Percentiles rank a stretch among this genome's conserved stretches.
Conservation (phyloP, 2,113 vertebrate genomes). For the Notarius lentiginosus region DNA sequence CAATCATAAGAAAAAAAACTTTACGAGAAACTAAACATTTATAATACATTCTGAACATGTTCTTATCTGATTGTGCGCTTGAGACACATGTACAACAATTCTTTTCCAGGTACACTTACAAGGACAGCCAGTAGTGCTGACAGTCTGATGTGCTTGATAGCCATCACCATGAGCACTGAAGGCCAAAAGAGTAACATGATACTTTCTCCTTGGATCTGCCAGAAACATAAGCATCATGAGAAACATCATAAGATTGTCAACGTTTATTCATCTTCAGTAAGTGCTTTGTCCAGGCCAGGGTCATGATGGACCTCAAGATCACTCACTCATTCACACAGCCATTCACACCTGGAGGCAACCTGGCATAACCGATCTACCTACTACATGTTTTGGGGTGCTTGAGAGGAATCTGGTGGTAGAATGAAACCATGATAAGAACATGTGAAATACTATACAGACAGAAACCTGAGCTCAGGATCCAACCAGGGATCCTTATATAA, state of each 20-base stretch:
- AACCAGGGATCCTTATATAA: not conserved
- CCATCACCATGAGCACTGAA: conserved; percentile 85
- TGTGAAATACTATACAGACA: not conserved
- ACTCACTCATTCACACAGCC: not conserved
- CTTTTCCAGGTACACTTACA: conserved; percentile 77
- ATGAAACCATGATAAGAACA: not conserved
- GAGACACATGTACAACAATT: not conserved
- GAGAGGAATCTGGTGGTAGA: not conserved
- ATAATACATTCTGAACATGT: not conserved
- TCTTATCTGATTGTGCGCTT: not conserved
- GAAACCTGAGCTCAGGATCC: not conserved
- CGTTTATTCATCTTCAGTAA: not conserved
- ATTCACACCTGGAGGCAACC: not conserved
- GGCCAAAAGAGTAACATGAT: conserved; percentile 89
- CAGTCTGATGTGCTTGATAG: conserved; percentile 91
- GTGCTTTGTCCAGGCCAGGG: not conserved
- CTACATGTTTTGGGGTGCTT: not conserved
- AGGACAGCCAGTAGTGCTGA: conserved; percentile 90
- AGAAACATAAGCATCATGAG: conserved; percentile 9
- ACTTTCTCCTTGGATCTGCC: conserved; percentile 91
- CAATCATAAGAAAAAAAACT: not conserved
- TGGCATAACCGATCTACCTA: not conserved
- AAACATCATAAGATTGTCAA: not conserved
- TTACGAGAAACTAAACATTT: not conserved
- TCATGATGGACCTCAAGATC: not conserved